Evolutionary conservation across 2,888 invertebrate species (phyloP).

Genomic region (Drosophila subquinaria): DNA sequence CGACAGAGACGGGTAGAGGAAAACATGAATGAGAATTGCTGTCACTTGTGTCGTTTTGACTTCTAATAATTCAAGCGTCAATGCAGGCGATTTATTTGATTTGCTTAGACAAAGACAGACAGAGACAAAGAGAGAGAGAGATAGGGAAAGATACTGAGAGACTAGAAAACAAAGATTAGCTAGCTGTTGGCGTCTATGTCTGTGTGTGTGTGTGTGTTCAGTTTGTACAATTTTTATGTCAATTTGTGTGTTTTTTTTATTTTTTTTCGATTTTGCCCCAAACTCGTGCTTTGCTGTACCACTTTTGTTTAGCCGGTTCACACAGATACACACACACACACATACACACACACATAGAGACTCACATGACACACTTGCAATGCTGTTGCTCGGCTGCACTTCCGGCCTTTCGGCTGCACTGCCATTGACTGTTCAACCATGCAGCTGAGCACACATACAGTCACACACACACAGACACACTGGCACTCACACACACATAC

Average conservation of each 20-base stretch:
- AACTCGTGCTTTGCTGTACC: slow-evolving; percentile 42
- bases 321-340: slow-evolving; percentile 13
- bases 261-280: slow-evolving; percentile 20
- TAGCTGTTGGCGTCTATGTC: slow-evolving; percentile 9
- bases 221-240: slow-evolving; percentile 78
- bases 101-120: slow-evolving; percentile 11
- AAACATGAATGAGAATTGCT: slow-evolving; percentile 43
- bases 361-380: slow-evolving; percentile 46
- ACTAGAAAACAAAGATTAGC: slow-evolving; percentile 8
- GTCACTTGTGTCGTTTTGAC: slow-evolving; percentile 50
- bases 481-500: slow-evolving; percentile 14
- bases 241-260: slow-evolving; percentile 49
- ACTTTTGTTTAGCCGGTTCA: slow-evolving; percentile 66
- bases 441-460: slow-evolving; percentile 37
- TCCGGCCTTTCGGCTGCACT: slow-evolving; percentile 73
- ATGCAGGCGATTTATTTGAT: slow-evolving; percentile 55
- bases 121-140: neutral
- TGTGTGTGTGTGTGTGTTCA: slow-evolving; percentile 60
- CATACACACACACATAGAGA: slow-evolving; percentile 13
- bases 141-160: neutral
- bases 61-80: slow-evolving; percentile 55
- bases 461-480: slow-evolving; percentile 19
- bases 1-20: neutral
- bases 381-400: slow-evolving; percentile 75
- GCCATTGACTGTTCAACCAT: slow-evolving; percentile 75